Conservation (phyloP, 2,797 vertebrate species). For the Oophaga sylvatica region DNA sequence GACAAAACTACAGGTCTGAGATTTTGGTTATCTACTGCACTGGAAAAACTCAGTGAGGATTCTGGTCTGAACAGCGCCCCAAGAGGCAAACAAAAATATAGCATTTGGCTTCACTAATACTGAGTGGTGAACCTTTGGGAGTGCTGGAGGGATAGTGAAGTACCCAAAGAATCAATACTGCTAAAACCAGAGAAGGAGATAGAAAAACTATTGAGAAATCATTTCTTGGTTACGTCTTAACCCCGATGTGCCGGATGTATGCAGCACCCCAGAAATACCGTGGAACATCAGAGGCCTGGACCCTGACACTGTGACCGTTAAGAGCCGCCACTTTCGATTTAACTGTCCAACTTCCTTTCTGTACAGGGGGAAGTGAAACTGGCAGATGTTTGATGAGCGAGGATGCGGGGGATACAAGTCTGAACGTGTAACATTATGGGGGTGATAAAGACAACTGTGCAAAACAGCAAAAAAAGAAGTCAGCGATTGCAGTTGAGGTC, state of each 20-base stretch:
- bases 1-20: no score
- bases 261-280: background rate
- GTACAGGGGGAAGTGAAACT: constrained; percentile 75
- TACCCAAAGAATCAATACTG: background rate
- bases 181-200: background rate
- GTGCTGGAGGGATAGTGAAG: background rate
- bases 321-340: constrained; percentile 68
- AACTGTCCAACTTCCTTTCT: constrained; percentile 75
- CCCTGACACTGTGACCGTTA: constrained; percentile 63
- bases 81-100: background rate
- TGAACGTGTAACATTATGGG: background rate
- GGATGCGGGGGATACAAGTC: background rate
- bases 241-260: background rate
- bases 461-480: background rate
- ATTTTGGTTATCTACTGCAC: no score
- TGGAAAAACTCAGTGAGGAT: no score
- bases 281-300: background rate
- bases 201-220: background rate
- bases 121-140: no score
- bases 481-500: background rate
- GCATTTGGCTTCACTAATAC: background rate
- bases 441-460: background rate
- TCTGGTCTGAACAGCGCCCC: background rate
- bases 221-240: background rate
- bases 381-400: constrained; percentile 70